Evolutionary conservation across 2,888 invertebrate genomes (phyloP).

Genomic region (Troides helena): DNA sequence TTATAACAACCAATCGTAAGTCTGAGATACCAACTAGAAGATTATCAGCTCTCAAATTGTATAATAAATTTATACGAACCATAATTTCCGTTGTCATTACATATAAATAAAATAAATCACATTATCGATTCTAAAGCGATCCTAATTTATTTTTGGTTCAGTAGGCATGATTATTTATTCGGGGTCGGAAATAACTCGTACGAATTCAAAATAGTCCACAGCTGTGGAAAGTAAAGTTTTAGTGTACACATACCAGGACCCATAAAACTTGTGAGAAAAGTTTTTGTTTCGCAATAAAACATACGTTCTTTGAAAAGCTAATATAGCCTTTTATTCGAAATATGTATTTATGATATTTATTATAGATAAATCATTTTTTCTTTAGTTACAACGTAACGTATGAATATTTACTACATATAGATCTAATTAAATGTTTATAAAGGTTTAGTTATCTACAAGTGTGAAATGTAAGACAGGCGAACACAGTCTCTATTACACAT

Average conservation of each 20-base stretch:
- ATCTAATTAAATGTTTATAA: no score
- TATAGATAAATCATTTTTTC: no score
- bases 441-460: no score
- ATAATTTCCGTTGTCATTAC: not conserved
- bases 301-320: not conserved
- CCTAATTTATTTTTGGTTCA: conserved; percentile 20
- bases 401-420: no score
- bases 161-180: conserved; percentile 18
- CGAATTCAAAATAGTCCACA: conserved; percentile 27
- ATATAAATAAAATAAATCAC: conserved; percentile 16
- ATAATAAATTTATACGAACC: not conserved
- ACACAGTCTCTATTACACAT: no score
- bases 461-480: no score
- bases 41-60: not conserved
- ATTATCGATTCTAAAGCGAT: conserved; percentile 12
- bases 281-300: conserved; percentile 4
- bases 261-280: not conserved
- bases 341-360: no score
- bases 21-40: not conserved
- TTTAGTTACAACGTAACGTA: no score
- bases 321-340: no score
- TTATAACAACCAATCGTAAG: not conserved
- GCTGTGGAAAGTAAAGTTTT: conserved; percentile 22
- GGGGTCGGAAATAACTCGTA: conserved; percentile 24
- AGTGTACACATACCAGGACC: conserved; percentile 8